A percentile compares a stretch with the other conserved stretches of the same genome.
These are phyloP conservation scores for Crotalus horridus DNA, from an alignment of 2,113 vertebrate genomes.

Conservation along the genomic window DNA sequence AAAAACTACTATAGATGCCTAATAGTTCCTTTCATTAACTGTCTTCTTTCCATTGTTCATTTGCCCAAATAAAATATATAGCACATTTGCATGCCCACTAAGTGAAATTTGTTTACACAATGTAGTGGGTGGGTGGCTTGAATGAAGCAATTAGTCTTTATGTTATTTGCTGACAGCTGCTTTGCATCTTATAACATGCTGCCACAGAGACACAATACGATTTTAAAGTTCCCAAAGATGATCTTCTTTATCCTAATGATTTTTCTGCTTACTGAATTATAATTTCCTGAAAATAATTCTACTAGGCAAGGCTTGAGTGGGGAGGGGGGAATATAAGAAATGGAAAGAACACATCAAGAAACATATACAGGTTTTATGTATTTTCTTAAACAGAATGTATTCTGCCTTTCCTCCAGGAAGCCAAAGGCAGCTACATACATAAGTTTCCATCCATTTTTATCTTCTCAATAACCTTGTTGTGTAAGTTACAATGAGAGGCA, in stretches of 20 bases:
- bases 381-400: neutral
- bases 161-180: conserved; percentile 40
- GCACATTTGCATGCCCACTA: conserved; percentile 24
- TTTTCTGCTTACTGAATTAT: neutral
- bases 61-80: neutral
- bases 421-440: neutral
- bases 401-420: neutral
- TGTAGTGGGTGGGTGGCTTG: conserved; percentile 41
- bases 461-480: neutral
- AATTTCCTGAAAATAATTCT: conserved; percentile 2
- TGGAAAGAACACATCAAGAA: neutral
- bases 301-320: conserved; percentile 1
- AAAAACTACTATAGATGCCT: accelerated
- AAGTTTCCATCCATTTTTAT: neutral
- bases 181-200: conserved; percentile 47
- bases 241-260: conserved; percentile 7
- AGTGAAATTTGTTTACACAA: conserved; percentile 45
- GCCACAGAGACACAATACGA: neutral
- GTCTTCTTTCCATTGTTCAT: conserved; percentile 4
- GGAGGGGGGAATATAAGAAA: accelerated
- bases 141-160: conserved; percentile 40
- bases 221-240: conserved; percentile 25
- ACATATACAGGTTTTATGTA: neutral
- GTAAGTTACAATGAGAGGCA: neutral
- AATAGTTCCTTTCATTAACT: conserved; percentile 1